Base-by-base conservation (phyloP, 2,888 invertebrate species). In the Nycteola revayana region DNA sequence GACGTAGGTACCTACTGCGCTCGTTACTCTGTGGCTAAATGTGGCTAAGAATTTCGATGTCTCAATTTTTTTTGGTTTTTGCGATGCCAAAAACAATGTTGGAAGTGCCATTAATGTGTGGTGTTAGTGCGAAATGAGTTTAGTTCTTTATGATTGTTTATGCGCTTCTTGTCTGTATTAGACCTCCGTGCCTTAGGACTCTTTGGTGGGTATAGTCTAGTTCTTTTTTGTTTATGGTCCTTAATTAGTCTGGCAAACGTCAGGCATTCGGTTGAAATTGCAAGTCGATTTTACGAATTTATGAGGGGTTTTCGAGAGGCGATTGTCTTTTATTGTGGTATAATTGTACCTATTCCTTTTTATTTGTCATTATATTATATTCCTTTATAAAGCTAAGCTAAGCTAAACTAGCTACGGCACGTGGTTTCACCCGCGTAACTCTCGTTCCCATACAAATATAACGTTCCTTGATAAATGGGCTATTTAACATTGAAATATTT, bases 21-120 rank as follows among this genome's bases (percentile, higher is more conserved):
- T n/a, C n/a, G n/a, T n/a, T 80, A 81, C 85, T 81, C 80, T 74
- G 37, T 70, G 62, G 57, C 66, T 78, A 82, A 86, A 85, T 75
- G 74, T 74, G 77, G 67, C 75, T 78, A 77, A 73, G 75, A 75
- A 79, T 82, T 74, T 77, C 59, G 72, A 81, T 74, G 77, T 78
- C 70, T 77, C 66, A 61, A 74, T 71, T 66, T 79, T 79, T 81
- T 77, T 69, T 73, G 63, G 62, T 75, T 76, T 78, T 76, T 68
- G 62, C 67, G 53, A 14, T 14, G 14, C 14, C 14, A 14, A 14
- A 72, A 71, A 75, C 71, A 72, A 70, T 76, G 74, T 75, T 66
- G 55, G 48, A 51, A 56, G 55, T 62, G 66, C 67, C 69, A 76
- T 77, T 78, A 77, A 50, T 37, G 57, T 48, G 39, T 49, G 58